Conservation (phyloP, 2,113 vertebrate genomes). For the Microcebus lehilahytsara region DNA sequence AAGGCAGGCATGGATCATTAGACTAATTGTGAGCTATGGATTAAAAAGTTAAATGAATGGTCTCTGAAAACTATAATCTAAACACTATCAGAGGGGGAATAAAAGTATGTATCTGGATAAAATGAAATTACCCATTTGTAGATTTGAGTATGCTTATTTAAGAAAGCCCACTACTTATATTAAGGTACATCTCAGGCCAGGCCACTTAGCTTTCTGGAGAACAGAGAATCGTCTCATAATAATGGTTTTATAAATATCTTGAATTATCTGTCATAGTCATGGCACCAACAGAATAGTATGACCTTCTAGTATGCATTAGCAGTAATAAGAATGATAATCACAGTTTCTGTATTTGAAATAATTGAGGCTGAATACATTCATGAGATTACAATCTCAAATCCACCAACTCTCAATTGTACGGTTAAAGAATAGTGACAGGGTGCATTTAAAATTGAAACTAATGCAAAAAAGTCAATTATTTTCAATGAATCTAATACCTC, state of each 20-base stretch:
- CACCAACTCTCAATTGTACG: neutral
- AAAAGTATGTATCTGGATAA: neutral
- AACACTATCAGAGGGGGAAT: neutral
- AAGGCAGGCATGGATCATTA: slow-evolving; percentile 57
- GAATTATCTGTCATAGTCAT: neutral
- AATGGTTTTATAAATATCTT: neutral
- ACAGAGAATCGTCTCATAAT: neutral
- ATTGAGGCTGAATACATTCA: neutral
- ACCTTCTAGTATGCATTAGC: neutral
- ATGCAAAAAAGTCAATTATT: neutral
- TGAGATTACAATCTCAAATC: neutral
- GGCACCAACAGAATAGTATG: neutral
- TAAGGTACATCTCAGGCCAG: neutral
- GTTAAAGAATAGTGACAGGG: neutral
- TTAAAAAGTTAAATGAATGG: slow-evolving; percentile 13
- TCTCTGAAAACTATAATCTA: slow-evolving; percentile 21
- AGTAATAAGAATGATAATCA: neutral
- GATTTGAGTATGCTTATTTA: neutral
- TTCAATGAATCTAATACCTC: neutral
- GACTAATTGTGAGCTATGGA: slow-evolving; percentile 55
- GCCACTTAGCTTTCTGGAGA: neutral
- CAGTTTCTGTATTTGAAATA: neutral
- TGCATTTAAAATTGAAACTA: neutral
- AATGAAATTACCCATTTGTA: neutral
- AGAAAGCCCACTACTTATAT: neutral